Evolutionary conservation across 2,797 vertebrate genomes (phyloP).

Genomic region (Gorsachius magnificus): DNA sequence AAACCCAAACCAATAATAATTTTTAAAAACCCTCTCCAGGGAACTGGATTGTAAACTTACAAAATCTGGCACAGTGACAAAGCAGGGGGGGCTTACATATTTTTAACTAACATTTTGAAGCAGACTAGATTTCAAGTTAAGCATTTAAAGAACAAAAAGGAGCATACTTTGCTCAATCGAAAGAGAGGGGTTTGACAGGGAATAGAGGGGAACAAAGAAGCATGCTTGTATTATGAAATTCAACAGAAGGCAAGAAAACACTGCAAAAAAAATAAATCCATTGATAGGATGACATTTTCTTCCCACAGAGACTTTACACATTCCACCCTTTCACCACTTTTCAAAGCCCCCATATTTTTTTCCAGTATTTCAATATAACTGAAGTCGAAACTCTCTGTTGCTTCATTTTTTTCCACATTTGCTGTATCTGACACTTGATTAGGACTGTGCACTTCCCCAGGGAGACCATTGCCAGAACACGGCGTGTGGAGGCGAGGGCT

Average conservation of each 20-base stretch:
- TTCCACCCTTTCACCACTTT: not conserved
- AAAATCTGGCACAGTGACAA: not conserved
- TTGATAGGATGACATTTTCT: not conserved
- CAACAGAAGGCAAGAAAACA: not conserved
- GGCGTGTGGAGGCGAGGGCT: rapidly evolving
- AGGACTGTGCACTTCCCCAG: rapidly evolving
- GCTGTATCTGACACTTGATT: not conserved
- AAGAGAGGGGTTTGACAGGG: not conserved
- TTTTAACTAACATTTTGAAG: not conserved
- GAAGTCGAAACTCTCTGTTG: not conserved
- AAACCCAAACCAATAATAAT: not conserved
- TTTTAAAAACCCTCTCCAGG: not conserved
- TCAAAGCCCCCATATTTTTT: not conserved
- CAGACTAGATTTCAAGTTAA: not conserved
- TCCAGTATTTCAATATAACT: not conserved
- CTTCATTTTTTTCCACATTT: not conserved
- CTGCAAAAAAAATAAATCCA: not conserved
- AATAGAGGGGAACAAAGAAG: not conserved
- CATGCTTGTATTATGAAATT: not conserved
- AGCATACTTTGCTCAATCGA: not conserved
- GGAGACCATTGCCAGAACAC: rapidly evolving
- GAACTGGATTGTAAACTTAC: not conserved
- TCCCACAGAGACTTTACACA: not conserved
- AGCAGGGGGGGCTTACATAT: not conserved
- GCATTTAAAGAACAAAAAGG: not conserved